These are phyloP conservation scores for Neostethus bicornis DNA, from an alignment of 2,797 vertebrate species.

Conservation along the genomic window DNA sequence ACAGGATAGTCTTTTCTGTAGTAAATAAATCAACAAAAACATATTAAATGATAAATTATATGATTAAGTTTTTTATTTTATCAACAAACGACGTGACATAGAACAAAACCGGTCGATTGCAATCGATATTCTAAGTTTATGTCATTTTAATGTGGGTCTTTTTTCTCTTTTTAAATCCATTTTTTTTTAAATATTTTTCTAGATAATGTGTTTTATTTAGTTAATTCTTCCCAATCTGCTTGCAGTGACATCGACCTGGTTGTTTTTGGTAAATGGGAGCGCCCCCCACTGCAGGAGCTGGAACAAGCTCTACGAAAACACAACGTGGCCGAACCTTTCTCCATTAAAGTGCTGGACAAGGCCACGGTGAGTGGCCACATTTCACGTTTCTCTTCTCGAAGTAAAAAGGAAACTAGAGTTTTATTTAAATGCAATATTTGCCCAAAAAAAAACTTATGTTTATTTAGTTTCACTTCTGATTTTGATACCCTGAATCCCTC, in stretches of 20 bases:
- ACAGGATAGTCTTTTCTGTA: too few species aligned
- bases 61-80: neutral
- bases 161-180: too few species aligned
- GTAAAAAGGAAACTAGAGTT: too few species aligned
- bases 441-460: too few species aligned
- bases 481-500: too few species aligned
- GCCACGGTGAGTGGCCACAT: constrained; percentile 86
- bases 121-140: too few species aligned
- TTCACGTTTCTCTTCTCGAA: neutral
- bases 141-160: constrained; percentile 9
- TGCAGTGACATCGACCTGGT: constrained; percentile 98
- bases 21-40: too few species aligned
- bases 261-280: constrained; percentile 97
- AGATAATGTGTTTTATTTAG: constrained; percentile 24
- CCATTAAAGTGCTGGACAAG: constrained; percentile 99
- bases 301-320: constrained; percentile 95
- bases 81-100: too few species aligned
- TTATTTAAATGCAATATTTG: too few species aligned
- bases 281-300: constrained; percentile 90
- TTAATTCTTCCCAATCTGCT: constrained; percentile 26
- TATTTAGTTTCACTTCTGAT: too few species aligned
- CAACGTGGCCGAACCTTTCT: constrained; percentile 91
- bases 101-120: too few species aligned
- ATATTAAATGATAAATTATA: too few species aligned
- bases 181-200: neutral